Percentiles rank a stretch among this genome's conserved stretches.
phyloP scores from a whole-genome alignment of 2,888 invertebrate species.

The Ectropis crepuscularia region DNA sequence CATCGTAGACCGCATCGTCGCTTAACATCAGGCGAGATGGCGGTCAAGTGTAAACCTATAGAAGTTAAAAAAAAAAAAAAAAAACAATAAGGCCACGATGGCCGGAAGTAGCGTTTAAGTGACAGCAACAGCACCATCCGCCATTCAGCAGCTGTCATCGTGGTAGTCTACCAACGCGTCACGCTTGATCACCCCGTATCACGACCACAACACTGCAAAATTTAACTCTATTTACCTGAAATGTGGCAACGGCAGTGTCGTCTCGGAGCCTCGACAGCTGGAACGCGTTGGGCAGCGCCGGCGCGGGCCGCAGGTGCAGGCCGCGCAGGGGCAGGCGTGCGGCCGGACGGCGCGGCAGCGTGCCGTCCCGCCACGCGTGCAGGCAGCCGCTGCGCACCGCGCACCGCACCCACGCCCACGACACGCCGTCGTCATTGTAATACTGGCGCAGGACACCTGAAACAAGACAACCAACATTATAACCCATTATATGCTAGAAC shows the following conservation, averaged over 20 bases:
- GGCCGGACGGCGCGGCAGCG: conserved; percentile 73
- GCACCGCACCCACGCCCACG: conserved; percentile 79
- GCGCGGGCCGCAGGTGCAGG: conserved; percentile 71
- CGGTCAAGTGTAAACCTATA: too few relatives aligned
- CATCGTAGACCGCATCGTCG: too few relatives aligned
- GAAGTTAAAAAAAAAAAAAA: too few relatives aligned
- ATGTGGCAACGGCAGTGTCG: conserved; percentile 79
- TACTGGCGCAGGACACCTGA: conserved; percentile 78
- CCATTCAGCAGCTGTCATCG: too few relatives aligned
- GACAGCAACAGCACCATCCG: neutral
- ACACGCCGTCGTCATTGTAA: conserved; percentile 71
- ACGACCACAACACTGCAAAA: neutral
- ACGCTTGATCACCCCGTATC: neutral
- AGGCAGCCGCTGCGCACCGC: conserved; percentile 74
- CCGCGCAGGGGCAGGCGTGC: conserved; percentile 73
- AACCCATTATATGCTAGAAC: too few relatives aligned
- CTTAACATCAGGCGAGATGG: too few relatives aligned
- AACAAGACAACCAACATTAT: conserved; percentile 34
- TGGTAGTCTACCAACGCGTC: neutral
- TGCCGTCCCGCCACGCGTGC: conserved; percentile 79
- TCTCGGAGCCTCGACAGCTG: conserved; percentile 77
- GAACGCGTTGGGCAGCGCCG: conserved; percentile 73
- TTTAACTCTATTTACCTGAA: conserved; percentile 62
- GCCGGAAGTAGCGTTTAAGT: too few relatives aligned
- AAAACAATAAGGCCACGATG: too few relatives aligned